Evolutionary conservation across 2,888 invertebrate species (phyloP), one percentile per base, ranked within the genome.

Genomic region (Lycocerus yunnanus): DNA sequence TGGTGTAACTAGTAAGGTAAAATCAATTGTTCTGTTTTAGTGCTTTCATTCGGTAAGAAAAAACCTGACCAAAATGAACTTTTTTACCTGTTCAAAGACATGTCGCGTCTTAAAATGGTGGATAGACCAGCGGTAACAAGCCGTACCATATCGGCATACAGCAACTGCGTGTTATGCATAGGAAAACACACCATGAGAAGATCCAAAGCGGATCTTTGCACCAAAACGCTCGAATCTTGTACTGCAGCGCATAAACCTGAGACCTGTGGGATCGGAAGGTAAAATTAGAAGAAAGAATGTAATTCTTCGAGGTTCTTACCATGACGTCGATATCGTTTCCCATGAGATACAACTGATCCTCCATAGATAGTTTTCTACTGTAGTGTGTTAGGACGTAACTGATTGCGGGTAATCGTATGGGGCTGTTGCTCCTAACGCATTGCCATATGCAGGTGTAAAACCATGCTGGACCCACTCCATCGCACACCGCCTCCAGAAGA

Each of bases 361-460:
- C 93, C 91, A 95, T 93, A 61, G 92, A 89, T 77, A 92, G 87
- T 81, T 93, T 93, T 84, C 92, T 92, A 84, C 95, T 95, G 83
- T 94, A 95, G 86, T 95, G 95, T 58, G 91, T 89, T 78, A 95
- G 87, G 67, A 95, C 91, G 84, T 93, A 97, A 65, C 92, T 92
- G 80, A 96, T 92, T 13, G 95, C 97, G 3, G 95, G 94, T 78
- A 95, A 88, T 69, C 97, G 90, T 27, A 96, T 93, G 4, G 92
- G 91, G 20, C 95, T 93, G 86, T 95, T 95, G 65, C 93, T 93
- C 58, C 93, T 91, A 68, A 97, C 91, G 83, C 95, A 94, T 84
- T 95, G 94, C 97, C 97, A 97, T 61, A 97, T 88, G 84, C 95
- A 94, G 1, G 94, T 93, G 87, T 95, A 97, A 88, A 97, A 97